Evolutionary conservation across 2,888 invertebrate genomes (phyloP).

Genomic region (Nomada ruficornis): DNA sequence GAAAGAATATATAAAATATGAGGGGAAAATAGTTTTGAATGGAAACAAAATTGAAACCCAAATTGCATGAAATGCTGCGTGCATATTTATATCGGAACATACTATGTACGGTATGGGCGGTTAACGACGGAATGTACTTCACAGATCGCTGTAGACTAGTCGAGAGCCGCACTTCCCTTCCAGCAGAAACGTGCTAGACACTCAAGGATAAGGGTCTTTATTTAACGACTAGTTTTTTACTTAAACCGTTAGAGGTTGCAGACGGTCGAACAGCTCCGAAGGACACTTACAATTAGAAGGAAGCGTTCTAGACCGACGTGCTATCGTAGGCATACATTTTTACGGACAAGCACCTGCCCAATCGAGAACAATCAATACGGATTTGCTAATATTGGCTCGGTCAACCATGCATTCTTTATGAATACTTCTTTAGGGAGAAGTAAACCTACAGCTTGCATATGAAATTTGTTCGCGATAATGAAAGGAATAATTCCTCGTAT

Average conservation of each 20-base stretch:
- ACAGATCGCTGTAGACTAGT: constrained; percentile 9
- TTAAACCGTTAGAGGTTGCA: constrained; percentile 81
- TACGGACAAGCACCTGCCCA: too few species aligned
- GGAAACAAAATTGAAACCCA: neutral
- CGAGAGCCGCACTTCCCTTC: constrained; percentile 8
- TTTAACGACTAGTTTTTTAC: constrained; percentile 56
- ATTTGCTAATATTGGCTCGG: too few species aligned
- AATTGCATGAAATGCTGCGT: neutral
- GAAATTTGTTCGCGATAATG: neutral
- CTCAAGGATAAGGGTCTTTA: constrained; percentile 62
- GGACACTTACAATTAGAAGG: constrained; percentile 49
- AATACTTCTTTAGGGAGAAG: too few species aligned
- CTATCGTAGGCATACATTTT: neutral
- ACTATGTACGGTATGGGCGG: constrained; percentile 1
- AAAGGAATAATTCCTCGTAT: too few species aligned
- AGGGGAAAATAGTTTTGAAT: neutral
- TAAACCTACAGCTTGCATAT: too few species aligned
- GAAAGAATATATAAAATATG: neutral
- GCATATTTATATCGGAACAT: neutral
- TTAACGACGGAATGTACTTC: neutral
- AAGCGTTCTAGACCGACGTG: constrained; percentile 33
- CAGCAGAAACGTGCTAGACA: constrained; percentile 42
- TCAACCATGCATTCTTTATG: too few species aligned
- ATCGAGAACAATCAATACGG: too few species aligned
- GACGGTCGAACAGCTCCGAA: constrained; percentile 76